A percentile compares a stretch with the other conserved stretches of the same genome.
These are phyloP conservation scores for Lasioglossum leucozonium DNA, from an alignment of 2,888 invertebrate species.

Conservation along the genomic window DNA sequence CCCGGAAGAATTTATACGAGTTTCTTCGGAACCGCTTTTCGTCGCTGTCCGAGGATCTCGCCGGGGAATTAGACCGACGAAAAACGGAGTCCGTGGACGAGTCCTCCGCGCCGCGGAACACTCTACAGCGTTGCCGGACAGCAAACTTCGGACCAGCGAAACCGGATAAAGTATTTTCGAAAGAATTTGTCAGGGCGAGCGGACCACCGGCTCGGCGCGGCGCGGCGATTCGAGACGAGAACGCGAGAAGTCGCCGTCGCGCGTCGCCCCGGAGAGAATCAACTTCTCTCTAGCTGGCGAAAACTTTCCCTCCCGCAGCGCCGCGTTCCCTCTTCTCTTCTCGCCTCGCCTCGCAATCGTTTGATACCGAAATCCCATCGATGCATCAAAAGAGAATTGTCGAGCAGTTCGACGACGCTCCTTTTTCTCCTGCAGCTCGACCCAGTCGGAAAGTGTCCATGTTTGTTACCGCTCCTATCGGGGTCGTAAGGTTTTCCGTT, in stretches of 20 bases:
- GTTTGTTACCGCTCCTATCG: neutral
- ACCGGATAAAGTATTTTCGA: conserved; percentile 4
- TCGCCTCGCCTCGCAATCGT: neutral
- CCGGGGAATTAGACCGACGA: conserved; percentile 5
- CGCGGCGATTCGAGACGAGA: neutral
- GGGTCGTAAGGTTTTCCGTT: too few relatives aligned
- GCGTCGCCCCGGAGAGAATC: neutral
- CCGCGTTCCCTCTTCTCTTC: neutral
- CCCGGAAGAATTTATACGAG: conserved; percentile 27
- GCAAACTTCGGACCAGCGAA: neutral
- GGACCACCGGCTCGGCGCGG: too few relatives aligned
- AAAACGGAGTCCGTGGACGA: neutral
- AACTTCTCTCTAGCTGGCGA: neutral
- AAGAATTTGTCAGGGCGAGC: neutral
- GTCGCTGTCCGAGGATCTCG: conserved; percentile 3
- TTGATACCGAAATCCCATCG: neutral
- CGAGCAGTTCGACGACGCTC: neutral
- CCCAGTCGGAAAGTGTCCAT: neutral
- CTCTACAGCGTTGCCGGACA: neutral
- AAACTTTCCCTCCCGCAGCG: neutral
- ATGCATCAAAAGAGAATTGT: conserved; percentile 52
- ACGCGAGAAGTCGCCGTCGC: neutral
- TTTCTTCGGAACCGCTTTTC: conserved; percentile 6
- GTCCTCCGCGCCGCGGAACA: neutral
- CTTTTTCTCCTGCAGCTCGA: neutral